Conservation (phyloP, 2,888 invertebrate species). For the Oligia strigilis region DNA sequence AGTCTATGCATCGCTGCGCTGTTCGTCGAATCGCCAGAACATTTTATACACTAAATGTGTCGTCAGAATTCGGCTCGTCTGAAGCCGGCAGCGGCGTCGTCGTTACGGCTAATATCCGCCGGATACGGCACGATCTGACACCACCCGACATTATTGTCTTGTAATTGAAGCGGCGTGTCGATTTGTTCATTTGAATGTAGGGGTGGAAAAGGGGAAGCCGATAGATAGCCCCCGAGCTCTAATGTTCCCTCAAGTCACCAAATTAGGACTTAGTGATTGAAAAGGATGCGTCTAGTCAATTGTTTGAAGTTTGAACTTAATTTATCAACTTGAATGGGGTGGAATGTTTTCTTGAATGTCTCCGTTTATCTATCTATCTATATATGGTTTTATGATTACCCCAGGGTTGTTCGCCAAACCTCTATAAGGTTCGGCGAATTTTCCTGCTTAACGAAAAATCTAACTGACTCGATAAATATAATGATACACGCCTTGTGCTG, state of each 20-base stretch:
- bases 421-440: not conserved
- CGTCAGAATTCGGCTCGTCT: slow-evolving; percentile 85
- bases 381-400: not conserved
- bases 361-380: not conserved
- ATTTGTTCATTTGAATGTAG: slow-evolving; percentile 80
- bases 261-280: slow-evolving; percentile 58
- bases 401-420: too few relatives aligned
- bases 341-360: slow-evolving; percentile 8
- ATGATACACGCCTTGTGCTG: not conserved
- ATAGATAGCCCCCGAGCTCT: slow-evolving; percentile 45
- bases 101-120: slow-evolving; percentile 87
- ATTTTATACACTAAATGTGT: slow-evolving; percentile 83
- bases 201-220: slow-evolving; percentile 61
- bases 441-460: not conserved
- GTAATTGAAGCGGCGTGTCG: slow-evolving; percentile 88
- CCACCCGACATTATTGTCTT: slow-evolving; percentile 82
- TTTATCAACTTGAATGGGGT: slow-evolving; percentile 50
- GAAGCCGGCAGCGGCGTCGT: slow-evolving; percentile 76
- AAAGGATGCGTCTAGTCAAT: slow-evolving; percentile 53
- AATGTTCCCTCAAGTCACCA: slow-evolving; percentile 49
- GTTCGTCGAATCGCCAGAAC: slow-evolving; percentile 61
- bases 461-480: not conserved
- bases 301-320: slow-evolving; percentile 58
- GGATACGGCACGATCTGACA: slow-evolving; percentile 83
- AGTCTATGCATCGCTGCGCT: slow-evolving; percentile 34